phyloP scores from a whole-genome alignment of 2,113 vertebrate genomes.

The Arvicanthis niloticus region DNA sequence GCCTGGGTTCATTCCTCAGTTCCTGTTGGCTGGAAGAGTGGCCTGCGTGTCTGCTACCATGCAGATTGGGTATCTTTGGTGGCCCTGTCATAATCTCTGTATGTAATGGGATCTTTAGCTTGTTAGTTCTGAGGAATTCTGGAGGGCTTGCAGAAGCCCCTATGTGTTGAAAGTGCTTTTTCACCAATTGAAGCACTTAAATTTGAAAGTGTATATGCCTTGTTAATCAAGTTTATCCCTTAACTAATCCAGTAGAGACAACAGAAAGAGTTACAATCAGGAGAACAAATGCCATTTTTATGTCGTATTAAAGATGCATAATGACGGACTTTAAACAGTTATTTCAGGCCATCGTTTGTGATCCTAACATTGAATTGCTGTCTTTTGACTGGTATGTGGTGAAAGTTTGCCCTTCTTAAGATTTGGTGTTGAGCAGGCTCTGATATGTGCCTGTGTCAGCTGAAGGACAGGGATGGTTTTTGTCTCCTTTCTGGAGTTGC shows the following conservation, averaged over 20 bases:
- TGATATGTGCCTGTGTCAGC: constrained; percentile 30
- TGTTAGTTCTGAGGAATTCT: constrained; percentile 17
- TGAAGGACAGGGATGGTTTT: constrained; percentile 68
- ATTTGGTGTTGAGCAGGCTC: constrained; percentile 39
- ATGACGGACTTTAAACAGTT: not conserved
- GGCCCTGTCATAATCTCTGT: not conserved
- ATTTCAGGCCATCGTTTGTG: too few relatives aligned
- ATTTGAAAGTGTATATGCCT: constrained; percentile 50
- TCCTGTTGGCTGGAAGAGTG: constrained; percentile 18
- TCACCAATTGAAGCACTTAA: constrained; percentile 24
- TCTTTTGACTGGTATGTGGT: constrained; percentile 24
- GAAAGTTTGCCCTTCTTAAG: constrained; percentile 41
- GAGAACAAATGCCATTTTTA: not conserved
- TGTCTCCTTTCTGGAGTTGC: constrained; percentile 51
- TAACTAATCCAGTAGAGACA: constrained; percentile 23
- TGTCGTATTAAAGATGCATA: not conserved
- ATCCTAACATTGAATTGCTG: not conserved
- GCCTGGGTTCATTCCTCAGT: constrained; percentile 23
- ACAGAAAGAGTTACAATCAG: constrained; percentile 9
- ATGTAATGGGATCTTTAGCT: not conserved
- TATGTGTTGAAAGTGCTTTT: constrained; percentile 32
- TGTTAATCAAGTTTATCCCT: constrained; percentile 16
- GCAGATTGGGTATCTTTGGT: not conserved
- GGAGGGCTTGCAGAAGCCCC: constrained; percentile 9
- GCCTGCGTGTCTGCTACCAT: not conserved